Base-by-base conservation (phyloP, 2,113 vertebrate species). In the Tricholaema leucomelas region DNA sequence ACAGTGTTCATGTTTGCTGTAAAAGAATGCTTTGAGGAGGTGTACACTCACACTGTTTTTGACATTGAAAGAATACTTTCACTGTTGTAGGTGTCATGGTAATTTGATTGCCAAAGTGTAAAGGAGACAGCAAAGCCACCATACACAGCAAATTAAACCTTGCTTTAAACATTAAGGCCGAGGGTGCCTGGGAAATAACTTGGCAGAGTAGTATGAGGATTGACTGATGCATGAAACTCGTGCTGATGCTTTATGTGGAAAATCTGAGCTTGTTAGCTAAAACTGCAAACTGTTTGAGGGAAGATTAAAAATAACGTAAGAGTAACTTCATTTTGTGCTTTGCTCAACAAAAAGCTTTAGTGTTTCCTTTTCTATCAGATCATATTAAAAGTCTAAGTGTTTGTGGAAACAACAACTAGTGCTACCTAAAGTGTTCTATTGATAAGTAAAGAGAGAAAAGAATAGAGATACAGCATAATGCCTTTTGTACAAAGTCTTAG, bases 181-280 rank as follows among this genome's bases (percentile, higher is more conserved):
- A 65, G 40, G 18, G 31, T 63, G 46, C 35, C 46, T 70, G 56
- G 54, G 76, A 81, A 61, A 25, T 3, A 12, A 52, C 61, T 75
- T 35, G 77, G n/a, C 2, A 4, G 50, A 66, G 40, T 40, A 20
- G 42, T 6, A 15, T n/a, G 78, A 67, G 79, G 66, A 38, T 38
- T 18, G 40, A 27, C 54, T 93, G 74, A 61, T 83, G 74, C 72
- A 92, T 81, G 74, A 85, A 81, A 70, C 93, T 78, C 31, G 12
- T 92, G 94, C 81, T 83, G 50, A 5, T 95, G 86, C 40, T 91
- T 66, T 50, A 50, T 87, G 73, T 92, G 95, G 95, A 97, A 96
- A 96, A 75, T 92, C 86, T 94, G 95, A 92, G 56, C 10, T 80
- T 67, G 30, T 84, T 79, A 61, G 33, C 30, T 86, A 90, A 24